Conservation (phyloP, 2,113 vertebrate species). For the Myotis brandtii region DNA sequence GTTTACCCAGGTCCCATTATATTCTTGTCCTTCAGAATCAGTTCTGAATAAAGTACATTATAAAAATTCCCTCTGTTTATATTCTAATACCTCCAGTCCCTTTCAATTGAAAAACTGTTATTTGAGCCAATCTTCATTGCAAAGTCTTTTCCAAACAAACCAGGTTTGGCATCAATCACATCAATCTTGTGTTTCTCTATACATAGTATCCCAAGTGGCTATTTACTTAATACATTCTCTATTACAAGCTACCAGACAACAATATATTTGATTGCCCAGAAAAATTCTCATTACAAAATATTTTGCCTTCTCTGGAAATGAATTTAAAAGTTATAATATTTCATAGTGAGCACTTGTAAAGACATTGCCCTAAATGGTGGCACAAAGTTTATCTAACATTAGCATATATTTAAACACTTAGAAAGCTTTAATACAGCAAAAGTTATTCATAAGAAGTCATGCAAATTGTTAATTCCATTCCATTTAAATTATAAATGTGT, state of each 20-base stretch:
- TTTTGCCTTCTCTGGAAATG: neutral
- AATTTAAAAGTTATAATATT: neutral
- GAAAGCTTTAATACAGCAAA: neutral
- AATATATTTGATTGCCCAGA: neutral
- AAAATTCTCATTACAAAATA: neutral
- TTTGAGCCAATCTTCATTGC: neutral
- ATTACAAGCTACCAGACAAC: accelerated
- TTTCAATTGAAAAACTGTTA: neutral
- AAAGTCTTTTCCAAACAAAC: neutral
- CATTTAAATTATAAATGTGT: neutral
- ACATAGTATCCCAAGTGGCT: neutral
- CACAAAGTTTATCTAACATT: neutral
- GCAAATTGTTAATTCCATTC: neutral
- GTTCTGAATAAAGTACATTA: neutral
- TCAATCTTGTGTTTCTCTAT: neutral
- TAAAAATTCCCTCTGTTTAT: neutral
- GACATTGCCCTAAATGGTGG: neutral
- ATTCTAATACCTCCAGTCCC: neutral
- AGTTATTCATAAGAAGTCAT: neutral
- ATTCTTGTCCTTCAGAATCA: neutral
- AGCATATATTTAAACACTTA: neutral
- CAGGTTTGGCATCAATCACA: neutral
- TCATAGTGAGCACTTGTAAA: neutral
- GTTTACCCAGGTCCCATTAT: neutral
- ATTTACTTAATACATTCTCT: neutral